phyloP scores from a whole-genome alignment of 2,888 invertebrate genomes.

The Acanthosepion esculentum region DNA sequence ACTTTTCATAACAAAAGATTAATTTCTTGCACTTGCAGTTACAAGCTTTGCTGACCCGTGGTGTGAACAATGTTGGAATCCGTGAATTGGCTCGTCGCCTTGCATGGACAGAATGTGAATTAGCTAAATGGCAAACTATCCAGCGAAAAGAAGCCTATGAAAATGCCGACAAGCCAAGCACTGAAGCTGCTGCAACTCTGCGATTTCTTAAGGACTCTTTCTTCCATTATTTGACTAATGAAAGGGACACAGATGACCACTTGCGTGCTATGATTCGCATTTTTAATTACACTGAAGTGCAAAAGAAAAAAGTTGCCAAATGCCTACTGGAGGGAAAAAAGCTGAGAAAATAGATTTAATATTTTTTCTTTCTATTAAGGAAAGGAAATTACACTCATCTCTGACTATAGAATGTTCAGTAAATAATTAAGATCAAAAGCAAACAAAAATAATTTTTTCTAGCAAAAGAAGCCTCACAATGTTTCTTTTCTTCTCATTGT shows the following conservation, averaged over 20 bases:
- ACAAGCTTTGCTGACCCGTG: conserved; percentile 50
- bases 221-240: conserved; percentile 69
- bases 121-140: conserved; percentile 71
- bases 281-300: conserved; percentile 66
- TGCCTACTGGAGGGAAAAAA: conserved; percentile 54
- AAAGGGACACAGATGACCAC: conserved; percentile 62
- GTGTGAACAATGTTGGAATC: conserved; percentile 57
- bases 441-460: not conserved
- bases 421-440: not conserved
- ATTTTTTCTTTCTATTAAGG: not conserved
- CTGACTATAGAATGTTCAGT: not conserved
- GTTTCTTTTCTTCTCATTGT: not conserved
- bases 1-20: not conserved
- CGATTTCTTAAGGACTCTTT: conserved; percentile 70
- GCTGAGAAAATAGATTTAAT: conserved; percentile 47
- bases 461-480: not conserved
- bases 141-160: conserved; percentile 67
- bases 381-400: not conserved
- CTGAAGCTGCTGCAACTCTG: conserved; percentile 67
- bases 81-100: conserved; percentile 68
- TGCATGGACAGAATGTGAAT: conserved; percentile 66
- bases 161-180: conserved; percentile 64
- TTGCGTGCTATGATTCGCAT: conserved; percentile 70
- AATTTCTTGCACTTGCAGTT: not conserved
- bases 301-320: conserved; percentile 64